Evolutionary conservation across 2,888 invertebrate genomes (phyloP).

Genomic region (Masnerella sp.): DNA sequence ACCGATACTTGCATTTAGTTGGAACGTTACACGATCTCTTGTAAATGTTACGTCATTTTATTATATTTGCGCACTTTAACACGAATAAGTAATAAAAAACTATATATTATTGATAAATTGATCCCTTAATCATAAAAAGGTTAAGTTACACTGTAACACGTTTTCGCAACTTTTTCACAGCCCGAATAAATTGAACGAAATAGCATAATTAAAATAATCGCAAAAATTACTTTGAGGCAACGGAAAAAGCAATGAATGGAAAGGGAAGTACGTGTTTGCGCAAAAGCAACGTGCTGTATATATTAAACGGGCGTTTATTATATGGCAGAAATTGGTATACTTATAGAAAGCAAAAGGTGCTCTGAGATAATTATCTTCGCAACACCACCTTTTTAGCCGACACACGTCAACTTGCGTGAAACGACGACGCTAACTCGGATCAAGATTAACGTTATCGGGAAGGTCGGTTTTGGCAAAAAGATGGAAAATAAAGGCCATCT

Average conservation of each 20-base stretch:
- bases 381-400: slow-evolving; percentile 21
- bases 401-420: slow-evolving; percentile 48
- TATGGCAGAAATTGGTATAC: slow-evolving; percentile 20
- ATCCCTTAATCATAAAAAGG: too few species aligned
- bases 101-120: too few species aligned
- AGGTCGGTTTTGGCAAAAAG: slow-evolving; percentile 11
- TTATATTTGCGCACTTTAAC: background rate
- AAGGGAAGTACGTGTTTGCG: slow-evolving; percentile 32
- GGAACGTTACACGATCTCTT: too few species aligned
- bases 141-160: too few species aligned
- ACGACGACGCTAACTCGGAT: slow-evolving; percentile 12
- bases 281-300: slow-evolving; percentile 17
- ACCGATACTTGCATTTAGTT: background rate
- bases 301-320: slow-evolving; percentile 28
- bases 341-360: slow-evolving; percentile 42
- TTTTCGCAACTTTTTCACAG: background rate
- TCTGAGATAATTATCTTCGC: slow-evolving; percentile 36
- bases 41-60: background rate
- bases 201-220: slow-evolving; percentile 39
- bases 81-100: too few species aligned
- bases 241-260: slow-evolving; percentile 9
- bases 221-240: slow-evolving; percentile 23
- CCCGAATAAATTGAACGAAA: slow-evolving; percentile 28
- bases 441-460: slow-evolving; percentile 32
- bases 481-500: slow-evolving; percentile 28